phyloP scores from a whole-genome alignment of 2,888 invertebrate species.

The Tineola bisselliella region DNA sequence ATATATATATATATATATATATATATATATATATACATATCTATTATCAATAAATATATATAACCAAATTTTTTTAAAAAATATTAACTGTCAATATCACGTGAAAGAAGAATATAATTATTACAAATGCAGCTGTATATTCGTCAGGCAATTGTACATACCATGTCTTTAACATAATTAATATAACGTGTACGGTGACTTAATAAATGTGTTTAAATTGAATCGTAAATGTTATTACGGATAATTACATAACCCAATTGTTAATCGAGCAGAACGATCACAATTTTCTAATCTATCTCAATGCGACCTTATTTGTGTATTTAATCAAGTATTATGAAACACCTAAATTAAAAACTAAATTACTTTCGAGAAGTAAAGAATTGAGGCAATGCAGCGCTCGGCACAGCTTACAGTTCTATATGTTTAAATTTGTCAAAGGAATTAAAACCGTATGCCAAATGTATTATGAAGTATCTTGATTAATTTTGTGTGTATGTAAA shows the following conservation, averaged over 20 bases:
- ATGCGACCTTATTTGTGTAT: slow-evolving; percentile 11
- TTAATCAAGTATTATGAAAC: slow-evolving; percentile 12
- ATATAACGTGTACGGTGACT: no score
- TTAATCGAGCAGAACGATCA: neutral
- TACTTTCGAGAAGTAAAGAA: neutral
- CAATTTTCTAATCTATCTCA: slow-evolving; percentile 9
- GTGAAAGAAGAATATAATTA: no score
- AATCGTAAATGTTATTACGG: neutral
- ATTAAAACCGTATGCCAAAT: neutral
- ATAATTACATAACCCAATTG: slow-evolving; percentile 4
- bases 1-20: no score
- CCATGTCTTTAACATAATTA: no score
- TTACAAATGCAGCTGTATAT: no score
- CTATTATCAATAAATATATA: no score
- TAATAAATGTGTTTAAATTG: neutral
- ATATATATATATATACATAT: no score
- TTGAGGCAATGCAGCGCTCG: neutral
- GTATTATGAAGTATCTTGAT: neutral
- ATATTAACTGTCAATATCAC: no score
- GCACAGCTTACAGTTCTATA: neutral
- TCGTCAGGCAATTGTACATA: no score
- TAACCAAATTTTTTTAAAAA: no score
- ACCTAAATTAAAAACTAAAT: slow-evolving; percentile 12
- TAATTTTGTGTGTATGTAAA: slow-evolving; percentile 15
- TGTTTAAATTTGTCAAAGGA: neutral